phyloP scores from a whole-genome alignment of 1,140 invertebrate genomes.

The Dysdera silvatica region DNA sequence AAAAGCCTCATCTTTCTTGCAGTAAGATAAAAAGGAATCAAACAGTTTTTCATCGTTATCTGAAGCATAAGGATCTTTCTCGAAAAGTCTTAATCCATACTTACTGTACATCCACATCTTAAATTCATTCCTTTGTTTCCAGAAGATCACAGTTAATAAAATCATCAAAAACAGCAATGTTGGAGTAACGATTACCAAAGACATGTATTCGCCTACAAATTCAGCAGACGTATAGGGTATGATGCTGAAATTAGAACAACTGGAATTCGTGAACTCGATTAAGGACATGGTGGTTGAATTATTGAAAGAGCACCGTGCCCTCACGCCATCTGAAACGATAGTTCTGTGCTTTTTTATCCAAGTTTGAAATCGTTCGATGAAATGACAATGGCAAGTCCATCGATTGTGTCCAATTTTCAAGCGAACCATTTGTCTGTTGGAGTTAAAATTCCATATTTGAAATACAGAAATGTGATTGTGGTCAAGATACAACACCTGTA shows the following conservation, averaged over 20 bases:
- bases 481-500: conserved; percentile 72
- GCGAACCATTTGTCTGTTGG: conserved; percentile 60
- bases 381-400: conserved; percentile 84
- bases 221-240: conserved; percentile 26
- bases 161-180: conserved; percentile 32
- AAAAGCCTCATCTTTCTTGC: conserved; percentile 84
- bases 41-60: conserved; percentile 78
- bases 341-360: conserved; percentile 53
- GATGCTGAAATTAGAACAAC: conserved; percentile 53
- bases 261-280: conserved; percentile 24
- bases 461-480: conserved; percentile 73
- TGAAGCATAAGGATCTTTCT: conserved; percentile 46
- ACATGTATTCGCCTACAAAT: conserved; percentile 53
- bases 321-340: background rate
- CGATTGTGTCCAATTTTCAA: conserved; percentile 68
- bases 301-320: conserved; percentile 42
- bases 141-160: conserved; percentile 59
- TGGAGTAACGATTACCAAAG: conserved; percentile 47
- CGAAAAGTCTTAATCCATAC: conserved; percentile 59
- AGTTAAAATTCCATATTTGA: conserved; percentile 71
- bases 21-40: conserved; percentile 88
- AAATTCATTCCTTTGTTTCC: conserved; percentile 61
- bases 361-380: conserved; percentile 70
- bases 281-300: conserved; percentile 53
- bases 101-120: conserved; percentile 43